Evolutionary conservation across 2,888 invertebrate genomes (phyloP).

Genomic region (Drosophila seclusa): DNA sequence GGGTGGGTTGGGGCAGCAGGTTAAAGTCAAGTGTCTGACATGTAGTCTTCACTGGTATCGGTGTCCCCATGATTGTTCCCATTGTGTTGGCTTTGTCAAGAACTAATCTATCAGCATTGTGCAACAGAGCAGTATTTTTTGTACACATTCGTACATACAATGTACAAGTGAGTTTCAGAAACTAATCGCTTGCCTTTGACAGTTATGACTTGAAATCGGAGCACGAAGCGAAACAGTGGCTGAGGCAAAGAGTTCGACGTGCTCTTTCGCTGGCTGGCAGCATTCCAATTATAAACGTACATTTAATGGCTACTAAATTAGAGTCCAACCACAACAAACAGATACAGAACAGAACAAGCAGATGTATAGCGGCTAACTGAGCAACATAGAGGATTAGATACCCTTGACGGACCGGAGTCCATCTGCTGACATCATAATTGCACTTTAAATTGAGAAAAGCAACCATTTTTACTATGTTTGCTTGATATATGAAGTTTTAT

Average conservation of each 20-base stretch:
- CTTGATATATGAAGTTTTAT: neutral
- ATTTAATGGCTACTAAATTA: slow-evolving; percentile 69
- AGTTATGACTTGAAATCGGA: slow-evolving; percentile 55
- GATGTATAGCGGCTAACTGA: neutral
- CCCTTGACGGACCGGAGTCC: neutral
- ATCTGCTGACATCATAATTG: neutral
- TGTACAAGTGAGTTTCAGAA: neutral
- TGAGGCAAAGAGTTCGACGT: slow-evolving; percentile 20
- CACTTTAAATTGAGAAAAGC: neutral
- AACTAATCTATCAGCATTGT: slow-evolving; percentile 62
- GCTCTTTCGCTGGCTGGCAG: slow-evolving; percentile 44
- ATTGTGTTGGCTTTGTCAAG: slow-evolving; percentile 40
- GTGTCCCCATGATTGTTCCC: slow-evolving; percentile 26
- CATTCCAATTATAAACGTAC: slow-evolving; percentile 71
- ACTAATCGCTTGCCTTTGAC: slow-evolving; percentile 43
- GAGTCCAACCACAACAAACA: slow-evolving; percentile 65
- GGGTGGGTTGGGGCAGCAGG: neutral
- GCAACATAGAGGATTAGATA: neutral
- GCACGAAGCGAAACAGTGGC: slow-evolving; percentile 6
- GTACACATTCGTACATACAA: neutral
- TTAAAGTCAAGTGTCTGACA: slow-evolving; percentile 43
- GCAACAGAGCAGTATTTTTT: slow-evolving; percentile 21
- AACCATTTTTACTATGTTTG: neutral
- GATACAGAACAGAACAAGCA: slow-evolving; percentile 15
- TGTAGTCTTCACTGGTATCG: slow-evolving; percentile 43